phyloP scores from a whole-genome alignment of 2,888 invertebrate species.

The Acrobasis consociella region DNA sequence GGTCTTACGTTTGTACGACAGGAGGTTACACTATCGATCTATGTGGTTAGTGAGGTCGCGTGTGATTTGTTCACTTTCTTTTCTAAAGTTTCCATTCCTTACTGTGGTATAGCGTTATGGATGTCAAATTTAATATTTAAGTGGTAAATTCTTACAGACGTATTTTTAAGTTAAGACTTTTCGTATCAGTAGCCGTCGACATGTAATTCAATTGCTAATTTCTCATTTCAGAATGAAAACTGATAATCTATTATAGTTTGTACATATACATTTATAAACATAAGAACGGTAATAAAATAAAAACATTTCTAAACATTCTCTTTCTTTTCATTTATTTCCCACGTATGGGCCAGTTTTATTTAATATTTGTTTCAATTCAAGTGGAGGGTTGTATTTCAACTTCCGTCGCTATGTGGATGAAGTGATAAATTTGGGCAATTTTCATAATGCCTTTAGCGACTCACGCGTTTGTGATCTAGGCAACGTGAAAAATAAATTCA shows the following conservation, averaged over 20 bases:
- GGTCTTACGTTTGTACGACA: slow-evolving; percentile 27
- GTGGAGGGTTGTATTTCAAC: too few species aligned
- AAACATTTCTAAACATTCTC: slow-evolving; percentile 75
- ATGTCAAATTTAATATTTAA: slow-evolving; percentile 71
- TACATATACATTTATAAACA: slow-evolving; percentile 80
- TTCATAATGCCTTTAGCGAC: too few species aligned
- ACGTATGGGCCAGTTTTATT: too few species aligned
- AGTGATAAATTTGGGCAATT: too few species aligned
- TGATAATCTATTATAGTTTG: slow-evolving; percentile 80
- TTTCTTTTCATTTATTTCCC: slow-evolving; percentile 42
- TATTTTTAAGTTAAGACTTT: slow-evolving; percentile 76
- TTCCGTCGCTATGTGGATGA: too few species aligned
- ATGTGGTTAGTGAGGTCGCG: slow-evolving; percentile 48
- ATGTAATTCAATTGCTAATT: slow-evolving; percentile 70
- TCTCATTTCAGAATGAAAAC: slow-evolving; percentile 76
- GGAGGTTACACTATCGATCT: slow-evolving; percentile 48
- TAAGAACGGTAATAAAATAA: slow-evolving; percentile 80
- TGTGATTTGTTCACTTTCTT: slow-evolving; percentile 59
- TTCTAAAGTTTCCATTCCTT: slow-evolving; percentile 77
- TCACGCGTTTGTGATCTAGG: too few species aligned
- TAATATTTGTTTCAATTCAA: too few species aligned
- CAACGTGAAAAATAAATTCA: too few species aligned
- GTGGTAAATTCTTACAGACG: slow-evolving; percentile 64
- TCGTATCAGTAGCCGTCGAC: slow-evolving; percentile 59
- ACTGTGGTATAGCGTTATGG: slow-evolving; percentile 78